Percentiles rank a stretch among this genome's conserved stretches.
Evolutionary conservation across 2,113 vertebrate genomes (phyloP).

Genomic region (Nycticryphes semicollaris): DNA sequence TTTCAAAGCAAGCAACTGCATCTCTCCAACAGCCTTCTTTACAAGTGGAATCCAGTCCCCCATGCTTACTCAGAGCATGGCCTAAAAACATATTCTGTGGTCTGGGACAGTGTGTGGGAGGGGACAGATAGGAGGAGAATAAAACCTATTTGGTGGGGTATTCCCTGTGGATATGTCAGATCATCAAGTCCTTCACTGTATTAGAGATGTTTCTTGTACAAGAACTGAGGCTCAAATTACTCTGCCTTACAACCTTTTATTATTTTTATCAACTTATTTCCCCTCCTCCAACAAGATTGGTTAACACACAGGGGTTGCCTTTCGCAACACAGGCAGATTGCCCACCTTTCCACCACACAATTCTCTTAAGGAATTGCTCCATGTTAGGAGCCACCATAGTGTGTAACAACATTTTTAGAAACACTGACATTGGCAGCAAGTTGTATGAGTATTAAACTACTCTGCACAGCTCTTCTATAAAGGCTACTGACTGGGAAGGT

Average conservation of each 20-base stretch:
- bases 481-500: not conserved
- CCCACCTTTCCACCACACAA: not conserved
- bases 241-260: not conserved
- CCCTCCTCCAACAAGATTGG: not conserved
- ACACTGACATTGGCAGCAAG: not conserved
- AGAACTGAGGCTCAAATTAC: not conserved
- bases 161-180: not conserved
- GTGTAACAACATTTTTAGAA: not conserved
- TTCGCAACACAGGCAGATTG: not conserved
- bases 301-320: not conserved
- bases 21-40: not conserved
- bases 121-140: not conserved
- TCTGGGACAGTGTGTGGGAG: not conserved
- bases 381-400: not conserved
- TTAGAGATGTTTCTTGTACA: not conserved
- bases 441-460: not conserved
- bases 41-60: not conserved
- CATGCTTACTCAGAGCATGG: not conserved
- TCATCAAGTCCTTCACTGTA: not conserved
- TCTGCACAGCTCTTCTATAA: not conserved
- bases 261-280: not conserved
- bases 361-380: not conserved
- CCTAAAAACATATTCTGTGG: not conserved
- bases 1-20: not conserved
- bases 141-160: not conserved